Evolutionary conservation across 2,113 vertebrate species (phyloP).

Genomic region (Danionella cerebrum): DNA sequence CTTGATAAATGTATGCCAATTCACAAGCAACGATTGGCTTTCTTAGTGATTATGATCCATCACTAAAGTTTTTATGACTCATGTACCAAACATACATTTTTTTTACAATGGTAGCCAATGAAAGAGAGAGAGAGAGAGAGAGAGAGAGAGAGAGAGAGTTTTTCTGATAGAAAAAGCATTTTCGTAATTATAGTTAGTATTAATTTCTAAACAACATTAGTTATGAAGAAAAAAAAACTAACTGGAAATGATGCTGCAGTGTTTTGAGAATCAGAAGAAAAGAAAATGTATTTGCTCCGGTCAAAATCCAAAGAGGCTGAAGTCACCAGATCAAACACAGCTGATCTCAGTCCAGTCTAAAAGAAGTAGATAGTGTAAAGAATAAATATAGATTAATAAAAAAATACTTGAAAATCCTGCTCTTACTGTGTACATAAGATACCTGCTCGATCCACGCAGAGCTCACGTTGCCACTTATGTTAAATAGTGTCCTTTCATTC

Average conservation of each 20-base stretch:
- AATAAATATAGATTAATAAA: neutral
- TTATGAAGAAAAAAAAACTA: slow-evolving; percentile 1
- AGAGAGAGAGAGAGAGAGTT: too few species aligned
- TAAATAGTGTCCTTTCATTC: slow-evolving; percentile 45
- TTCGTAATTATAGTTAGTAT: too few species aligned
- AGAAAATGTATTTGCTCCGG: slow-evolving; percentile 56
- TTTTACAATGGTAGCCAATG: too few species aligned
- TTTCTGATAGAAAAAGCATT: too few species aligned
- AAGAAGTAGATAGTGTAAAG: neutral
- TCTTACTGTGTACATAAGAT: neutral
- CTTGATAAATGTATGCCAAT: too few species aligned
- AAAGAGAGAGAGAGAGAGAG: too few species aligned
- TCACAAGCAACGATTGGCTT: too few species aligned
- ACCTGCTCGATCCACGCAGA: slow-evolving; percentile 72
- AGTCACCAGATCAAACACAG: slow-evolving; percentile 49
- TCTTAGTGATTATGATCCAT: too few species aligned
- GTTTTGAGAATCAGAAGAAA: slow-evolving; percentile 44
- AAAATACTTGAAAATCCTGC: too few species aligned
- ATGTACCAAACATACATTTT: too few species aligned
- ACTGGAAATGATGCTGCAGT: slow-evolving; percentile 56
- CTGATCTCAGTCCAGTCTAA: slow-evolving; percentile 48
- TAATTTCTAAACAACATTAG: neutral
- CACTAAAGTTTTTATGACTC: too few species aligned
- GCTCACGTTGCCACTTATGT: slow-evolving; percentile 62
- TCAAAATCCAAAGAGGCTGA: slow-evolving; percentile 61